These are phyloP conservation scores for Meles meles DNA, from an alignment of 2,113 vertebrate genomes.

Conservation along the genomic window DNA sequence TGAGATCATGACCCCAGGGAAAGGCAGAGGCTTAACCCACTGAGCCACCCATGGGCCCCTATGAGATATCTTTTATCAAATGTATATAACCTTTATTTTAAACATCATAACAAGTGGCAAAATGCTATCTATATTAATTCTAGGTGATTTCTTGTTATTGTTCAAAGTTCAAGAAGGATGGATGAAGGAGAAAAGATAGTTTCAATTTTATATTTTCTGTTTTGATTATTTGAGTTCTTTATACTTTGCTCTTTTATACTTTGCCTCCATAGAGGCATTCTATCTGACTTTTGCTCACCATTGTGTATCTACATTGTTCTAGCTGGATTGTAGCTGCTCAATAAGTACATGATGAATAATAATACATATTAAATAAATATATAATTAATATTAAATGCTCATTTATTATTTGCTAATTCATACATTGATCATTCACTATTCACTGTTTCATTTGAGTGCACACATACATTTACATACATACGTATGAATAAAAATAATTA, in stretches of 20 bases:
- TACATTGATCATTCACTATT: background rate
- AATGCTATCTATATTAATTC: background rate
- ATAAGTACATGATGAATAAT: background rate
- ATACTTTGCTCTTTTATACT: background rate
- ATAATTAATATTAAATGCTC: background rate
- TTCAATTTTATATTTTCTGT: background rate
- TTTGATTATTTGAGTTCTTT: background rate
- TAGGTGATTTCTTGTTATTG: background rate
- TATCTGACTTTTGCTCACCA: background rate
- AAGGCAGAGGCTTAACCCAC: too few relatives aligned
- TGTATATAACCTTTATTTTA: background rate
- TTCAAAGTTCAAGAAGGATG: background rate
- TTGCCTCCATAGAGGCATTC: background rate
- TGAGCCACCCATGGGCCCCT: too few relatives aligned
- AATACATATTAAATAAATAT: background rate
- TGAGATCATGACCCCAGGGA: too few relatives aligned
- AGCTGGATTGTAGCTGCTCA: background rate
- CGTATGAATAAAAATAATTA: background rate
- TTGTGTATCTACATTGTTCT: background rate
- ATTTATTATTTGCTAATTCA: background rate
- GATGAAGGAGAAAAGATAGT: background rate
- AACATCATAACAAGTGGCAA: background rate
- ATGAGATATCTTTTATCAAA: background rate
- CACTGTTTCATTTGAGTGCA: background rate
- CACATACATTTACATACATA: background rate